phyloP scores from a whole-genome alignment of 1,140 invertebrate species.

The Hylaeus volcanicus region DNA sequence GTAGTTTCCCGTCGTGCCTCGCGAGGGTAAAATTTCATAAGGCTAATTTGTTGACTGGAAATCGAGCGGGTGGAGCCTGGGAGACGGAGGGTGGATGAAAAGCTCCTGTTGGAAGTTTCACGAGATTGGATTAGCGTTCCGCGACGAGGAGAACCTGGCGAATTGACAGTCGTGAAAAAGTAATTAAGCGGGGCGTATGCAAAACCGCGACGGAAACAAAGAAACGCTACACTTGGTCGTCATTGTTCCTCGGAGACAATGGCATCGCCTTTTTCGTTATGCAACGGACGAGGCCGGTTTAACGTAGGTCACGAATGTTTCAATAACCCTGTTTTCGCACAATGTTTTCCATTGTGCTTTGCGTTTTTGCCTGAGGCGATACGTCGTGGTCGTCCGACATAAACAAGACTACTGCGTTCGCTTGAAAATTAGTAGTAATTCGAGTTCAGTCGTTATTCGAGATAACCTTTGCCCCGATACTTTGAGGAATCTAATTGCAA shows the following conservation, averaged over 20 bases:
- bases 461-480: no score
- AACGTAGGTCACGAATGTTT: neutral
- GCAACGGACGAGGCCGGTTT: conserved; percentile 1
- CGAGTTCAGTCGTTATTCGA: no score
- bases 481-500: no score
- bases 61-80: neutral
- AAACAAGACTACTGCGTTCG: neutral
- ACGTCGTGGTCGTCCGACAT: neutral
- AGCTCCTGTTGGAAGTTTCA: neutral
- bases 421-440: no score
- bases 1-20: neutral
- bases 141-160: neutral
- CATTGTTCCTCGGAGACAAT: conserved; percentile 28
- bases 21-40: neutral
- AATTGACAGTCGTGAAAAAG: conserved; percentile 30
- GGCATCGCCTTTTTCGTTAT: conserved; percentile 33
- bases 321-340: conserved; percentile 27
- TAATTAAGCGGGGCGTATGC: conserved; percentile 7
- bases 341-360: neutral
- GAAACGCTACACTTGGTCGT: neutral
- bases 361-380: neutral
- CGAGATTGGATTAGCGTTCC: conserved; percentile 5
- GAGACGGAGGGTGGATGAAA: neutral
- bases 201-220: conserved; percentile 7
- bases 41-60: conserved; percentile 1